Evolutionary conservation across 2,888 invertebrate genomes (phyloP).

Genomic region (Nephrotoma flavescens): DNA sequence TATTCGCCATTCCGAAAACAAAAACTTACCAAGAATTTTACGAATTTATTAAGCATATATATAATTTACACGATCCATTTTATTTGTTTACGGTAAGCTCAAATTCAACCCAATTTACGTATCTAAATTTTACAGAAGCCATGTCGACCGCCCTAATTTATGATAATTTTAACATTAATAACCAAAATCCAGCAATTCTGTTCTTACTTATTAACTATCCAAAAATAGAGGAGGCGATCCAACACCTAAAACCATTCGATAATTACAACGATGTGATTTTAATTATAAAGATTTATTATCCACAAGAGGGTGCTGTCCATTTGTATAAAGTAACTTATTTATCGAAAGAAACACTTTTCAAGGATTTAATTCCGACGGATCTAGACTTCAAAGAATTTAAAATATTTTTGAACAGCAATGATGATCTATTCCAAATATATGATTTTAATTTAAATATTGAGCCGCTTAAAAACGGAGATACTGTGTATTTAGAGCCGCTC

Average conservation of each 20-base stretch:
- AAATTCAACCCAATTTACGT: not conserved
- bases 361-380: conserved; percentile 83
- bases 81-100: conserved; percentile 49
- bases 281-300: conserved; percentile 63
- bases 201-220: conserved; percentile 74
- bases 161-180: conserved; percentile 56
- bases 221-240: conserved; percentile 61
- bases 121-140: not conserved
- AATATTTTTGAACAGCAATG: conserved; percentile 63
- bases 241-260: conserved; percentile 69
- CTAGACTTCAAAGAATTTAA: conserved; percentile 81
- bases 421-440: conserved; percentile 70
- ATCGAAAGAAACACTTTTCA: conserved; percentile 69
- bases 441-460: conserved; percentile 85
- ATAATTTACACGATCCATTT: conserved; percentile 53
- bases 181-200: conserved; percentile 63
- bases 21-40: conserved; percentile 77
- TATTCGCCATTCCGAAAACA: conserved; percentile 76
- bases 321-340: conserved; percentile 87
- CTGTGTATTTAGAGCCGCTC: conserved; percentile 19
- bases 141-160: conserved; percentile 24
- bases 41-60: conserved; percentile 75
- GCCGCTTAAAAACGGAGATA: conserved; percentile 92
- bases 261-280: conserved; percentile 61
- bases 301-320: conserved; percentile 78